Conservation (phyloP, 2,888 invertebrate genomes). For the Calameuta pallipes region DNA sequence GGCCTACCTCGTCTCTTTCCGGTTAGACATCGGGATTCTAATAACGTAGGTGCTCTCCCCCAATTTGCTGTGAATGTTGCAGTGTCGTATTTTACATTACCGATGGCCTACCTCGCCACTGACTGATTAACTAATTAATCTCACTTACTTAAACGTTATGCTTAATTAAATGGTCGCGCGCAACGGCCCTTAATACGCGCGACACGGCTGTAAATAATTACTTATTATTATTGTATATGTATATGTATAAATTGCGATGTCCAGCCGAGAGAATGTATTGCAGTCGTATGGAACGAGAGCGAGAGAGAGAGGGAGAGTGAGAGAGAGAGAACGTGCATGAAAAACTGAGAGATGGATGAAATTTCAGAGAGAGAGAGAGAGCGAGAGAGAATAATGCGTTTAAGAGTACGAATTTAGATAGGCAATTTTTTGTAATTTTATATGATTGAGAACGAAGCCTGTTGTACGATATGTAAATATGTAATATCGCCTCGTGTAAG, state of each 20-base stretch:
- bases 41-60: conserved; percentile 3
- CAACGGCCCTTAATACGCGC: conserved; percentile 16
- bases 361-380: conserved; percentile 17
- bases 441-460: conserved; percentile 58
- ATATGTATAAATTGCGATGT: conserved; percentile 34
- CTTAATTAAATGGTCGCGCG: conserved; percentile 41
- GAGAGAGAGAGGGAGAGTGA: conserved; percentile 9
- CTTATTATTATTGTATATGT: conserved; percentile 29
- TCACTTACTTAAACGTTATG: conserved; percentile 46
- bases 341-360: conserved; percentile 28
- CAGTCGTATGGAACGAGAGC: conserved; percentile 29
- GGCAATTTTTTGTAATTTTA: conserved; percentile 66
- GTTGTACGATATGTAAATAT: conserved; percentile 66
- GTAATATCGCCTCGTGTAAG: conserved; percentile 65
- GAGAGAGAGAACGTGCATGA: conserved; percentile 14
- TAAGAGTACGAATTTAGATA: conserved; percentile 47
- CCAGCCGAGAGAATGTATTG: conserved; percentile 10
- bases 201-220: conserved; percentile 40
- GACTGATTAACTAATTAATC: conserved; percentile 42
- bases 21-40: background rate
- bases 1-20: background rate
- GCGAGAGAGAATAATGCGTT: background rate
- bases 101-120: conserved; percentile 58
- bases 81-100: conserved; percentile 38
- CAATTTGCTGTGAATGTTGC: conserved; percentile 23